Base-by-base conservation (phyloP, 2,888 invertebrate genomes). In the Smittia sp. region DNA sequence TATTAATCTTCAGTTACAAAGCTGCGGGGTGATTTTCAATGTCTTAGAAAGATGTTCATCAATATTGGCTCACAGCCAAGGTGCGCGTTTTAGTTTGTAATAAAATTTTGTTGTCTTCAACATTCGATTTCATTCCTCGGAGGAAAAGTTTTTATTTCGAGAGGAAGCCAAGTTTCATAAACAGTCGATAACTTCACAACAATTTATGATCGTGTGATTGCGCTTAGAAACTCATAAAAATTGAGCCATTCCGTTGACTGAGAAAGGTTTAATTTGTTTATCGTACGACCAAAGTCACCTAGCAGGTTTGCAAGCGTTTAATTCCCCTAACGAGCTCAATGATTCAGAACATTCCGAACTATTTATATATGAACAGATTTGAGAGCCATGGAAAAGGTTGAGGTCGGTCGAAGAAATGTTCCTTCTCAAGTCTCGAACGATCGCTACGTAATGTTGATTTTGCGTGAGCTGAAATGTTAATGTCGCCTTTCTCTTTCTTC, bases 41-140 rank as follows among this genome's bases (percentile, higher is more conserved):
- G 69, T 69, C 69, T 54, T 54, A 38, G 18, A 11, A 32, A 54
- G 27, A 67, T 41, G 22, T 67, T 67, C 39, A 69, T 69, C 72
- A 54, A 62, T 62, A 24, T 62, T 72, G 72, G 72, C 58, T 20
- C n/a, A n/a, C 3, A 13, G 72, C 72, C 72, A 72, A 46, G 69
- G 7, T 15, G 24, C 27, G 18, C 9, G 52, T 32, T 72, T 72
- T 72, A 72, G 25, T 62, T 72, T 62, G 72, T 38, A 72, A 72
- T 72, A 72, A 72, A 72, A 72, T 54, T 72, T 72, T 72, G 58
- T 62, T 72, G 72, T 72, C 62, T 72, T 54, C 72, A 62, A 22
- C 32, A 32, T 58, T 15, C 63, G 25, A 63, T 63, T 20, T 18
- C 20, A 4, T 18, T 58, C 18, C n/a, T 18, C 22, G n/a, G n/a